phyloP scores from a whole-genome alignment of 1,140 invertebrate species.

The Xylocopa sonorina region DNA sequence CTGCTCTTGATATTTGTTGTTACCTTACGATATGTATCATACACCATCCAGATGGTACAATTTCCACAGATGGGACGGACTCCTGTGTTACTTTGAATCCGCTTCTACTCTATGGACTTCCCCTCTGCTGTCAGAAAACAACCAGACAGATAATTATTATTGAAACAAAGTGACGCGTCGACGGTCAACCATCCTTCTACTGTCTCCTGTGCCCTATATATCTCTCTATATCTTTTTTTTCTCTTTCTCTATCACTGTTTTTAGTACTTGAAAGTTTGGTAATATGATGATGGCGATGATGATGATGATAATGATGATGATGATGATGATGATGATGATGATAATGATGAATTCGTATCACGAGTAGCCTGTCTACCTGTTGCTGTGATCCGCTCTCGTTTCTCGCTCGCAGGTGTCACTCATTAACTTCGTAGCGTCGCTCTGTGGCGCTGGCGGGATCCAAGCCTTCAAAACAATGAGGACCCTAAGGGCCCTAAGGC shows the following conservation, averaged over 20 bases:
- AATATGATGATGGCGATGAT: conserved; percentile 7
- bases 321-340: conserved; percentile 14
- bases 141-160: too few relatives aligned
- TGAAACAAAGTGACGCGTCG: conserved; percentile 42
- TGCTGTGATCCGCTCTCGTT: conserved; percentile 80
- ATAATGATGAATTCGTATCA: conserved; percentile 24
- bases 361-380: conserved; percentile 69
- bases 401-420: conserved; percentile 93
- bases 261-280: conserved; percentile 55
- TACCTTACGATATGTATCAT: conserved; percentile 52
- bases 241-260: not conserved
- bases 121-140: conserved; percentile 37
- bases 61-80: conserved; percentile 56
- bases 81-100: conserved; percentile 32
- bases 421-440: conserved; percentile 97
- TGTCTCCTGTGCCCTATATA: not conserved
- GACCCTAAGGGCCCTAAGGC: conserved; percentile 96
- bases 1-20: conserved; percentile 62
- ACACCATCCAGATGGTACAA: conserved; percentile 45
- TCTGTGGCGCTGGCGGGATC: conserved; percentile 96
- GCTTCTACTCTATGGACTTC: conserved; percentile 42
- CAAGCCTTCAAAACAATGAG: conserved; percentile 99
- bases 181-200: conserved; percentile 40
- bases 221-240: conserved; percentile 10
- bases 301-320: conserved; percentile 40